These are phyloP conservation scores for Dasysyrphus albostriatus DNA, from an alignment of 2,888 invertebrate species.

Conservation along the genomic window DNA sequence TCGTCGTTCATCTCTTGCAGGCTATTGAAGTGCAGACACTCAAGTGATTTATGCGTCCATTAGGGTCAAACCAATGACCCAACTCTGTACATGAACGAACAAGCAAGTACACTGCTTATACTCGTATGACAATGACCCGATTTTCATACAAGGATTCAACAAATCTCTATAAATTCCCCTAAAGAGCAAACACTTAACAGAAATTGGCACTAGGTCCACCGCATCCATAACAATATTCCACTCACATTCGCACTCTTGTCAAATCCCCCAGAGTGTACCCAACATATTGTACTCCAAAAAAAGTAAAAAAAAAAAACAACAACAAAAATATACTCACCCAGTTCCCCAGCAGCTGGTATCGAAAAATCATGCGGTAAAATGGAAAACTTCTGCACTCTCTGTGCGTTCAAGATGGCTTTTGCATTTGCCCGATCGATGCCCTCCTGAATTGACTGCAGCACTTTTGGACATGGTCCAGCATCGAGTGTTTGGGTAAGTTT, in stretches of 20 bases:
- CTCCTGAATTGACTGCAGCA: conserved; percentile 88
- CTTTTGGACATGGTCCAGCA: conserved; percentile 85
- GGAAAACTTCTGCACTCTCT: conserved; percentile 93
- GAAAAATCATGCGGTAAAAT: conserved; percentile 94
- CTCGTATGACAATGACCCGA: conserved; percentile 53
- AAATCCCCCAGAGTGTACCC: neutral
- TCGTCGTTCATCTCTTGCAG: too few relatives aligned
- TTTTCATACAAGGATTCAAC: conserved; percentile 14
- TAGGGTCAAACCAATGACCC: conserved; percentile 35
- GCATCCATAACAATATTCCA: conserved; percentile 31
- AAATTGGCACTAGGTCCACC: conserved; percentile 37
- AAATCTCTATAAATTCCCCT: conserved; percentile 30
- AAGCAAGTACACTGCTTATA: neutral
- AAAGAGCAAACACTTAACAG: conserved; percentile 43
- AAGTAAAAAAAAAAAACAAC: neutral
- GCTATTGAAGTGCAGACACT: conserved; percentile 12
- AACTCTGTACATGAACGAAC: neutral
- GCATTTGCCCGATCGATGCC: conserved; percentile 91
- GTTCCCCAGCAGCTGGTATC: conserved; percentile 92
- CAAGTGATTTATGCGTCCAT: conserved; percentile 31
- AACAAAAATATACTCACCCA: conserved; percentile 82
- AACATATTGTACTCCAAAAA: neutral
- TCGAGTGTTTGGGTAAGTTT: conserved; percentile 89
- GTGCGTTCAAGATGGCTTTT: conserved; percentile 92
- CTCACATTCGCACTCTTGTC: neutral